Evolutionary conservation across 2,797 vertebrate species (phyloP).

Genomic region (Sebastes trivittatus): DNA sequence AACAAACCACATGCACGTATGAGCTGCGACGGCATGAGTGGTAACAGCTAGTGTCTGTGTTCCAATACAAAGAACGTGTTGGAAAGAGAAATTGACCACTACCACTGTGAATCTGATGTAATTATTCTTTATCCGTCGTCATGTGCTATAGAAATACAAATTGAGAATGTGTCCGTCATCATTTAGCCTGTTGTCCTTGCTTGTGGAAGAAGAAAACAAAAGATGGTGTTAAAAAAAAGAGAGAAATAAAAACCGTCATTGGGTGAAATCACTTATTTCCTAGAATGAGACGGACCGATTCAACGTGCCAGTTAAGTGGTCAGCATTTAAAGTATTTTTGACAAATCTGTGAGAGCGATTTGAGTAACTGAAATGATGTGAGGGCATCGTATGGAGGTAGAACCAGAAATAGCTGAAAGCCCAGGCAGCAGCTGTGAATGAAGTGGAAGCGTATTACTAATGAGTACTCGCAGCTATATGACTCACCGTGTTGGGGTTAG

Average conservation of each 20-base stretch:
- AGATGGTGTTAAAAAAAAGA: background rate
- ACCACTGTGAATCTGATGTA: background rate
- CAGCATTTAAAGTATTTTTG: background rate
- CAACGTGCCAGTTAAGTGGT: background rate
- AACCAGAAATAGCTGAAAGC: background rate
- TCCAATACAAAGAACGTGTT: background rate
- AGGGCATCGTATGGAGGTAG: background rate
- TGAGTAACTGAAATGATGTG: background rate
- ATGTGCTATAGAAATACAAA: background rate
- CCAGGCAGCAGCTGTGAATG: slow-evolving; percentile 2
- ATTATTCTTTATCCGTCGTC: background rate
- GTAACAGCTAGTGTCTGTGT: background rate
- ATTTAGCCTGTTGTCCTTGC: background rate
- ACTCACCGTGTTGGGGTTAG: slow-evolving; percentile 29
- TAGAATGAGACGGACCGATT: background rate
- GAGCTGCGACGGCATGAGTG: background rate
- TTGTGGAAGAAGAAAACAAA: background rate
- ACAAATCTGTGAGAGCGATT: background rate
- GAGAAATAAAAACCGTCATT: accelerated
- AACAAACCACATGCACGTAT: background rate
- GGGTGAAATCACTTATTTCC: background rate
- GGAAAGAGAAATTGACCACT: background rate
- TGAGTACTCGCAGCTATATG: slow-evolving; percentile 15
- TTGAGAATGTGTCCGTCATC: background rate
- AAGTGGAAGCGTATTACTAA: slow-evolving; percentile 14